Evolutionary conservation across 2,113 vertebrate species (phyloP).

Genomic region (Trogon melanurus): DNA sequence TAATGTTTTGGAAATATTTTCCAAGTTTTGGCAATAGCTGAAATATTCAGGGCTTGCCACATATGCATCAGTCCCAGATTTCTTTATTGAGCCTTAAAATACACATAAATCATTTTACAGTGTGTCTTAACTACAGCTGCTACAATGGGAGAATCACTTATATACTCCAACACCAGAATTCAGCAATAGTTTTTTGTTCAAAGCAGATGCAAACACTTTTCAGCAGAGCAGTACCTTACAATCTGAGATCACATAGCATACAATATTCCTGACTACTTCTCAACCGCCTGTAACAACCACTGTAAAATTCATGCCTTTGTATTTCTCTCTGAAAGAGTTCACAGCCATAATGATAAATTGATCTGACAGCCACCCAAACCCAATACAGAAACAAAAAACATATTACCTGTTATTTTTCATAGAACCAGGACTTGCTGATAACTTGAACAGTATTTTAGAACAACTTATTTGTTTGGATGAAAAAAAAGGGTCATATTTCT

Average conservation of each 20-base stretch:
- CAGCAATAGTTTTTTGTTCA: background rate
- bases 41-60: background rate
- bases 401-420: background rate
- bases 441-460: background rate
- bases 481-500: background rate
- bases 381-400: background rate
- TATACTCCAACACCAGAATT: background rate
- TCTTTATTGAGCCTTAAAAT: background rate
- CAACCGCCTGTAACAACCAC: background rate
- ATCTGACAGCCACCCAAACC: background rate
- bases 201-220: background rate
- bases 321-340: background rate
- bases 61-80: background rate
- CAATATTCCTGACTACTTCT: background rate
- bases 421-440: background rate
- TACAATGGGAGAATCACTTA: background rate
- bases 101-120: background rate
- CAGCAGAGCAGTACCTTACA: background rate
- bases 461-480: background rate
- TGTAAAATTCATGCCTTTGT: background rate
- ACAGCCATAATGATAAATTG: background rate
- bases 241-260: background rate
- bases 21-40: background rate
- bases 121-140: background rate
- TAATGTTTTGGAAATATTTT: background rate